A percentile compares a stretch with the other conserved stretches of the same genome.
Conservation (phyloP, 2,888 invertebrate genomes). For the Cheilosia variabilis region DNA sequence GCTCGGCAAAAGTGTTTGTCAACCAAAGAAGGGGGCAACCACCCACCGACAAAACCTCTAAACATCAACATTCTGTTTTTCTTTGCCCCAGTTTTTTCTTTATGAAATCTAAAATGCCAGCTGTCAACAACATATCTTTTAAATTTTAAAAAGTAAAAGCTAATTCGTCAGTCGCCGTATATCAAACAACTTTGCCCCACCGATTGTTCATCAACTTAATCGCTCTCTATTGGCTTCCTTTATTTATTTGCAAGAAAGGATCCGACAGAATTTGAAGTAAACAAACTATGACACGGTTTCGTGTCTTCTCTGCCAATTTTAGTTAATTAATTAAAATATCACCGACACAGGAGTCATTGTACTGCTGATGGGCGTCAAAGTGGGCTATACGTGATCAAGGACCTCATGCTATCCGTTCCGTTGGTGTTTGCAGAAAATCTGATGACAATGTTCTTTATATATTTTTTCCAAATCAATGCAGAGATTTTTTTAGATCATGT, state of each 20-base stretch:
- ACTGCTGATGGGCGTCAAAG: slow-evolving; percentile 13
- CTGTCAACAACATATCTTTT: too few relatives aligned
- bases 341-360: slow-evolving; percentile 24
- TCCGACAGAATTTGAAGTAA: neutral
- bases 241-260: neutral
- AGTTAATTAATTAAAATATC: slow-evolving; percentile 37
- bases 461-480: neutral
- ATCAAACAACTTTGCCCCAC: too few relatives aligned
- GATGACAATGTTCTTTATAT: slow-evolving; percentile 22
- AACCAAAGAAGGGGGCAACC: too few relatives aligned
- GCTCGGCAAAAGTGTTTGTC: too few relatives aligned
- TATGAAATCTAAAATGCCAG: too few relatives aligned
- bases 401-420: slow-evolving; percentile 20
- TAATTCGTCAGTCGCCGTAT: too few relatives aligned
- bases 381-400: slow-evolving; percentile 58
- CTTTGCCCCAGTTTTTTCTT: too few relatives aligned
- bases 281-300: neutral
- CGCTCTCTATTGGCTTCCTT: neutral
- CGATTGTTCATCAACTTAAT: too few relatives aligned
- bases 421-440: slow-evolving; percentile 37
- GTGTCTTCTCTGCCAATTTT: slow-evolving; percentile 25
- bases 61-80: too few relatives aligned
- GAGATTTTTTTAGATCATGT: neutral
- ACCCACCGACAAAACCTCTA: too few relatives aligned
- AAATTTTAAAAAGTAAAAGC: too few relatives aligned